Evolutionary conservation across 2,113 vertebrate genomes (phyloP), one percentile per base, ranked within the genome.

Genomic region (Lethenteron camtschaticum): DNA sequence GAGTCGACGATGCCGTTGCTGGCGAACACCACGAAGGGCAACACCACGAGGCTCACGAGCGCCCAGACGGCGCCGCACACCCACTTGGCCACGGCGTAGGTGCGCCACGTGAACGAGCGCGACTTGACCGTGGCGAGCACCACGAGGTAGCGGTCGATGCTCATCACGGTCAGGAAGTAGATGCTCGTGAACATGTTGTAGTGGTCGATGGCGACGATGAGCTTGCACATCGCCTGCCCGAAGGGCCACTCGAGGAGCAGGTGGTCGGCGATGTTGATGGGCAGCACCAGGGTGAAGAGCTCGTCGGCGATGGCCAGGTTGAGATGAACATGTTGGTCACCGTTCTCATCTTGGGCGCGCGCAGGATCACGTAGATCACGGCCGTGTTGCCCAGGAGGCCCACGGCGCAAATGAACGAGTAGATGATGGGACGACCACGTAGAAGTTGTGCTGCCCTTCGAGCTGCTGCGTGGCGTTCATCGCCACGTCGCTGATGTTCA

Each of bases 171-270:
- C 66, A 85, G 77, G 73, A 85, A 82, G 56, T 82, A 83, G 68
- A 84, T 79, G 75, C 82, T 83, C 73, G 77, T 84, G 74, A 82
- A 84, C 3, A 74, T 83, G 73, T 82, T 84, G 73, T 81, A 83
- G 60, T 83, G 80, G 72, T 84, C 83, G 71, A 78, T 76, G 58
- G 80, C 81, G 72, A 83, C 76, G 11, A 83, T 79, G 24, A 84
- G 70, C 68, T 86, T 85, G 73, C 82, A 83, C 79, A 82, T 76
- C 72, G 81, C 57, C 71, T 83, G 81, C 55, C 81, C 79, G 5
- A 84, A 84, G 11, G 81, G 81, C 82, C 81, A 83, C 69, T 75
- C 79, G 16, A 79, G 73, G 71, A 84, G 77, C 58, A 83, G 71
- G 55, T 81, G 79, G 74, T 84, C 83, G 4, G 78, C 81, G 56